Evolutionary conservation across 23 tunicate species (phyloP), one percentile per base, ranked within the genome.

Genomic region (Ascidia mentula): DNA sequence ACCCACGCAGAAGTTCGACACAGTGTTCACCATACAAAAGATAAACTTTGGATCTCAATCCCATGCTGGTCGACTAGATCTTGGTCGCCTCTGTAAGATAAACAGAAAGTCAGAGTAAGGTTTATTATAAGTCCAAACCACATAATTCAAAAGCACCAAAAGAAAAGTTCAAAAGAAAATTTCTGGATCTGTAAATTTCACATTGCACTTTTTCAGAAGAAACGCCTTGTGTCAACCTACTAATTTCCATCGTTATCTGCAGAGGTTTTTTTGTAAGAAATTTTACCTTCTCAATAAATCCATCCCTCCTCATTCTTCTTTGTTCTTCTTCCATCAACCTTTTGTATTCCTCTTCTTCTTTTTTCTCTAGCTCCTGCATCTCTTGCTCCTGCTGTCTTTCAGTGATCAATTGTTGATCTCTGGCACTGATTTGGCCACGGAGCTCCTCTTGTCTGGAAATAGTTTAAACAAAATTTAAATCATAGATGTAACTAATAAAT

Each of bases 371-470:
- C 26, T 79, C 38, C 77, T 79, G 37, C 82, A 40, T 75, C 33
- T 82, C 78, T 39, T 69, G 45, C 46, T 87, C 83, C 32, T 87
- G 78, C 28, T 83, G 35, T 22, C 85, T 78, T 35, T 42, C 37
- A 32, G 81, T 73, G 28, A 69, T 45, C 31, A 65, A 60, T 28
- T 70, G 75, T 0, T 39, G 60, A 18, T 87, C 60, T 31, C 90
- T 83, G 39, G 78, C 82, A 2, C 79, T 78, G 40, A 92, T 87
- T 46, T 88, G 86, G 5, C 77, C 89, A 36, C 78, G 84, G 32
- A 89, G 72, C 39, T 92, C 92, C 69, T 80, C 77, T 38, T 69
- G 84, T 38, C 91, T 87, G 82, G 22, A 73, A 6, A 31, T 74
- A 12, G 30, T 69, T 69, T 20, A 69, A 69, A 69, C 22, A 69